phyloP scores from a whole-genome alignment of 2,888 invertebrate genomes.

The Brachylomia viminalis region DNA sequence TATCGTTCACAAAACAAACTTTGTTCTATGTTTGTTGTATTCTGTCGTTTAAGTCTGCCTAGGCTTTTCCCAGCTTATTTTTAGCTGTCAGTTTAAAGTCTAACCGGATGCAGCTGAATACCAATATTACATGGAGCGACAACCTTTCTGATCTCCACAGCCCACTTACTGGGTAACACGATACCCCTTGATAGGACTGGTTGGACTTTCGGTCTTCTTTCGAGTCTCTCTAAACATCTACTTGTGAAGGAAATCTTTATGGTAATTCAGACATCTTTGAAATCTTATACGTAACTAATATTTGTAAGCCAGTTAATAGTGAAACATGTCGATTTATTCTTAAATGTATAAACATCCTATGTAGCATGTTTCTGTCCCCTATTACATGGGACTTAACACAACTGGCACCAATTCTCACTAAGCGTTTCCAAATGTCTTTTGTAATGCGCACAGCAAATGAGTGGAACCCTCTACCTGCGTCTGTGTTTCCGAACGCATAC shows the following conservation, averaged over 20 bases:
- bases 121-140: neutral
- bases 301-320: neutral
- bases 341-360: neutral
- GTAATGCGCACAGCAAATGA: too few species aligned
- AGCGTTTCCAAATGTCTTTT: too few species aligned
- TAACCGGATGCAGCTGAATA: neutral
- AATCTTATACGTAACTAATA: neutral
- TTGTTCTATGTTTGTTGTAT: constrained; percentile 9
- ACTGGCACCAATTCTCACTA: too few species aligned
- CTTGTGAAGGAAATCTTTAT: neutral
- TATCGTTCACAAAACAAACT: constrained; percentile 28
- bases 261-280: neutral
- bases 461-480: too few species aligned
- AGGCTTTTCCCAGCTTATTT: neutral
- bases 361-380: neutral
- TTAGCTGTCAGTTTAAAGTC: neutral
- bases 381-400: too few species aligned
- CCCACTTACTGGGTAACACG: neutral
- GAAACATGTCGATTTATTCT: neutral
- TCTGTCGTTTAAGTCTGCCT: neutral
- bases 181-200: neutral
- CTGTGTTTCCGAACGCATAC: too few species aligned
- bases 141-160: neutral
- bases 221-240: neutral
- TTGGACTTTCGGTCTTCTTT: neutral